Conservation (phyloP, 64 coral and sea anemone genomes). For the Trachythela sp. region DNA sequence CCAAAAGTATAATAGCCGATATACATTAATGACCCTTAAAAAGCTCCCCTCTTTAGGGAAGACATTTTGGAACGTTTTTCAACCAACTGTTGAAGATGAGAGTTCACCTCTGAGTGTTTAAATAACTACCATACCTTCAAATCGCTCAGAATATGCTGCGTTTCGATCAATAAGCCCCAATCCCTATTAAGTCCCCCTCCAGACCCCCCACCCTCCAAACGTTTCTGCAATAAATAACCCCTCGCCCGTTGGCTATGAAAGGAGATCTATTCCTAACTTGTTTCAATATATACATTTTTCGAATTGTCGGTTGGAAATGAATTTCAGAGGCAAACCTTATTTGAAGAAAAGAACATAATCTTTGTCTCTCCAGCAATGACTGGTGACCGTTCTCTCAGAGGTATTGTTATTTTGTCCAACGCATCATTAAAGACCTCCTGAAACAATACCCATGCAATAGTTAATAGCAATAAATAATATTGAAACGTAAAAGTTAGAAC, state of each 20-base stretch:
- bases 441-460: neutral
- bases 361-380: slow-evolving; percentile 82
- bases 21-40: no score
- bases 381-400: slow-evolving; percentile 56
- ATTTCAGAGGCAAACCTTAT: slow-evolving; percentile 22
- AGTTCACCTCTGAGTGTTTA: no score
- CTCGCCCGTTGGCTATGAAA: no score
- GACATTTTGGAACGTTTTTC: no score
- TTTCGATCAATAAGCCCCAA: neutral
- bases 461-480: neutral
- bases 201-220: neutral
- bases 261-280: no score
- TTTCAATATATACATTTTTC: no score
- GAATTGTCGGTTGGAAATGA: no score
- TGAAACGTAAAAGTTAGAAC: neutral
- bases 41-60: no score
- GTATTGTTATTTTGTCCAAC: slow-evolving; percentile 75
- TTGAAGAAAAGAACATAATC: slow-evolving; percentile 89
- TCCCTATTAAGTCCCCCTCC: neutral
- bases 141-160: no score
- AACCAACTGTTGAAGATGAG: no score
- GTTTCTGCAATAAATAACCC: neutral
- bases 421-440: slow-evolving; percentile 64
- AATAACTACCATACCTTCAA: no score
- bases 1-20: no score